Percentiles rank a stretch among this genome's conserved stretches.
These are phyloP conservation scores for Hemicentrotus pulcherrimus DNA, from an alignment of 35 echinoderm and acorn worm genomes.

Conservation along the genomic window DNA sequence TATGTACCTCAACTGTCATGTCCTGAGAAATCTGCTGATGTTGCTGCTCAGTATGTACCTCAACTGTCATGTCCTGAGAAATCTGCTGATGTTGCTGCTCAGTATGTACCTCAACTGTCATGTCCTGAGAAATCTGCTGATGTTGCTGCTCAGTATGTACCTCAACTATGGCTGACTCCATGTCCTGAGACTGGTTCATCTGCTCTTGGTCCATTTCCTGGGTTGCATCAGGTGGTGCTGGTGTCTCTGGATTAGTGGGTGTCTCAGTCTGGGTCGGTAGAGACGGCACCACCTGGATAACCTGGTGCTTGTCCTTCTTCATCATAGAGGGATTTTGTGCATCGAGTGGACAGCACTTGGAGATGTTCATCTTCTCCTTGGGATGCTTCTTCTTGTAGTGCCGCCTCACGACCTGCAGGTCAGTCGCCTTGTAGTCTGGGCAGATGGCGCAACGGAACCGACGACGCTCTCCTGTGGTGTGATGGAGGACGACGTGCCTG, in stretches of 20 bases:
- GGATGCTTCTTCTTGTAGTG: constrained; percentile 50
- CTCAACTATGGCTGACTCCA: not conserved
- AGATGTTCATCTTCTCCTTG: constrained; percentile 6
- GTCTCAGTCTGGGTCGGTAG: not conserved
- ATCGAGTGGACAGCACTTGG: constrained; percentile 36
- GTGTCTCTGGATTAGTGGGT: not conserved
- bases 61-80: not conserved
- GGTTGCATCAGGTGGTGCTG: not conserved
- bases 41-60: not conserved
- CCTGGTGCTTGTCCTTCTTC: constrained; percentile 45
- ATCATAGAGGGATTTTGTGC: not conserved
- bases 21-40: not conserved
- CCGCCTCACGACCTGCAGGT: constrained; percentile 27
- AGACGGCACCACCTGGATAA: constrained; percentile 41
- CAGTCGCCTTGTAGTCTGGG: constrained; percentile 30
- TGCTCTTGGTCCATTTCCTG: not conserved
- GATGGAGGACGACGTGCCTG: constrained; percentile 15
- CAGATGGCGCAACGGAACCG: constrained; percentile 31
- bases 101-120: not conserved
- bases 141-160: not conserved
- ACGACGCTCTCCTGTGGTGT: not conserved
- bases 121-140: not conserved
- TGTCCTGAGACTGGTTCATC: not conserved
- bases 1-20: not conserved
- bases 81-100: not conserved